Base-by-base conservation (phyloP, 2,113 vertebrate species). In the Hystrix cristata region DNA sequence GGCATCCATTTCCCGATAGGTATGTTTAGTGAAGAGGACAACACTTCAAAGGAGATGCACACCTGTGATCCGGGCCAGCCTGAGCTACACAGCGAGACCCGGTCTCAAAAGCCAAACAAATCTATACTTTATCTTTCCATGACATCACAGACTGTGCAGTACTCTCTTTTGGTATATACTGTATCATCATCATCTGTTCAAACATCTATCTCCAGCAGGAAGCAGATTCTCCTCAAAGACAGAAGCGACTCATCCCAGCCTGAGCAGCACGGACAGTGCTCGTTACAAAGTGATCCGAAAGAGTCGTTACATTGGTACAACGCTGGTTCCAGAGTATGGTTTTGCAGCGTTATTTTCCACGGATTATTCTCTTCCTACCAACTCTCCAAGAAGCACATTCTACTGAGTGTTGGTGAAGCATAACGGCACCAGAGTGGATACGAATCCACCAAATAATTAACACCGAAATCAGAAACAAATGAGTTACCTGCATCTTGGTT, bases 311-410 rank as follows among this genome's bases (percentile, higher is more conserved):
- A 53, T 38, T 76, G 31, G 13, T 65, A 51, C 6, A 46, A 86
- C 43, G 64, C 10, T 43, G 29, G 55, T 69, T 23, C 89, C n/a
- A 74, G 23, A 31, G 87, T 80, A 88, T 29, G 21, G 38, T 78
- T 93, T 78, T 80, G n/a, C 48, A 95, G 57, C 67, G 93, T 79
- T 64, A 87, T 62, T 89, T 74, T 57, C 86, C 51, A 87, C 4
- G 55, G 21, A 71, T 64, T 51, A 85, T 48, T 87, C 46, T 81
- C 71, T 43, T 85, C 79, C 31, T 51, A 93, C 6, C 38, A 90
- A 86, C 38, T 69, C 34, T 95, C 72, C 83, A 92, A 80, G 43
- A 96, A 90, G 29, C 46, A 86, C 65, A n/a, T 48, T 85, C 62
- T n/a, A 89, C 55, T 14, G 67, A 27, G 38, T 5, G 57, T 23